A percentile compares a stretch with the other conserved stretches of the same genome.
Conservation (phyloP, 2,113 vertebrate species). For the Apeltes quadracus region DNA sequence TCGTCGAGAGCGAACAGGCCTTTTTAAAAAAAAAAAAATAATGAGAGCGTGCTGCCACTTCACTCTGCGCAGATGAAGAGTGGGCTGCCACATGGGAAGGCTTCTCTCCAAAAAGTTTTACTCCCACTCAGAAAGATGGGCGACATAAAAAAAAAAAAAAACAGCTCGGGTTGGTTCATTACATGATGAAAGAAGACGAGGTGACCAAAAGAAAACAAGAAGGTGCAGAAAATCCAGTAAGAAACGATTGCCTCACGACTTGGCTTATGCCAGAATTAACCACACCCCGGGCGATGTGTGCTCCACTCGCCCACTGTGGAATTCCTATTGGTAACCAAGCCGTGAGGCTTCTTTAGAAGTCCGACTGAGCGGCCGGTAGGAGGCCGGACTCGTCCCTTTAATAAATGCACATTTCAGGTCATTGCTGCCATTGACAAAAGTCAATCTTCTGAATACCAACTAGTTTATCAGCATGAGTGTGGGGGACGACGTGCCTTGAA, state of each 20-base stretch:
- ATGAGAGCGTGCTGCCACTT: slow-evolving; percentile 9
- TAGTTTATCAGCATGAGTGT: not conserved
- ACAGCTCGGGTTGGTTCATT: slow-evolving; percentile 10
- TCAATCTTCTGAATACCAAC: not conserved
- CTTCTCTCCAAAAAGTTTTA: slow-evolving; percentile 26
- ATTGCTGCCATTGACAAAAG: not conserved
- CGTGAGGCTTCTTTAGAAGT: slow-evolving; percentile 16
- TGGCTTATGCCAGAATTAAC: slow-evolving; percentile 44
- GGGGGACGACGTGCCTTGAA: slow-evolving; percentile 15
- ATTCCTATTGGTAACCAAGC: slow-evolving; percentile 39
- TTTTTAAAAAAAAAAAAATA: not conserved
- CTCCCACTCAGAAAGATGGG: slow-evolving; percentile 33
- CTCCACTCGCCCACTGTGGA: slow-evolving; percentile 41
- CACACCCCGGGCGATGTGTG: slow-evolving; percentile 23
- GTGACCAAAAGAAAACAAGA: not conserved
- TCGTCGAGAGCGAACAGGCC: no score
- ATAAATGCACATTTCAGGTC: not conserved
- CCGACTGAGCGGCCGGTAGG: no score
- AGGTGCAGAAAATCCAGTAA: not conserved
- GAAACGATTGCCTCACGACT: slow-evolving; percentile 35
- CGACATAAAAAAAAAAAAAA: not conserved
- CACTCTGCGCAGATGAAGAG: slow-evolving; percentile 53
- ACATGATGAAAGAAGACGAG: slow-evolving; percentile 1
- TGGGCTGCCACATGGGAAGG: slow-evolving; percentile 43
- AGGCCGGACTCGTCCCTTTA: no score